Evolutionary conservation across 1,140 invertebrate species (phyloP).

Genomic region (Colletes gigas): DNA sequence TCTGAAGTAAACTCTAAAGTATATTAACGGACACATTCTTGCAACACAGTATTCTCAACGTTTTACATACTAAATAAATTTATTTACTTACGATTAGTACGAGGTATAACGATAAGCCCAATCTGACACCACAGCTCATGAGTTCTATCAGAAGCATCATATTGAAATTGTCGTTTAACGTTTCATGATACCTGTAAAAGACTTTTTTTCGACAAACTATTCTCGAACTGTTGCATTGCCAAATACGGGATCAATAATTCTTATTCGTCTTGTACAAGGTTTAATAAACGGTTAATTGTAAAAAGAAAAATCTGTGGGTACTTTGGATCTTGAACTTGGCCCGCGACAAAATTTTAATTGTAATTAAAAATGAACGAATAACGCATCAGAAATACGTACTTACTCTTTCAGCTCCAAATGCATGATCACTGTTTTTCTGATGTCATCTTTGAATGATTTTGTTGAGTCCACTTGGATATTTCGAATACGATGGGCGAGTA

Average conservation of each 20-base stretch:
- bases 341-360: not conserved
- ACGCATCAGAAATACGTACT: not conserved
- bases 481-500: conserved; percentile 31
- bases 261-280: not conserved
- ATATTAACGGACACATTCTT: too few species aligned
- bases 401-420: conserved; percentile 31
- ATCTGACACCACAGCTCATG: not conserved
- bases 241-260: not conserved
- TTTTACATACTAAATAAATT: not conserved
- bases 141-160: not conserved
- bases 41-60: too few species aligned
- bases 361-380: not conserved
- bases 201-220: not conserved
- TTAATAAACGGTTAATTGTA: not conserved
- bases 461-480: not conserved
- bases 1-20: not conserved
- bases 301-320: too few species aligned
- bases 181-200: not conserved
- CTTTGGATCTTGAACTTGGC: not conserved
- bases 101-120: not conserved
- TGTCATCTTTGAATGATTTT: not conserved
- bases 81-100: not conserved
- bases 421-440: not conserved
- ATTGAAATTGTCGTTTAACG: not conserved
- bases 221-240: not conserved